Conservation (phyloP, 2,797 vertebrate genomes). For the Enteromius afrohamiltoni region DNA sequence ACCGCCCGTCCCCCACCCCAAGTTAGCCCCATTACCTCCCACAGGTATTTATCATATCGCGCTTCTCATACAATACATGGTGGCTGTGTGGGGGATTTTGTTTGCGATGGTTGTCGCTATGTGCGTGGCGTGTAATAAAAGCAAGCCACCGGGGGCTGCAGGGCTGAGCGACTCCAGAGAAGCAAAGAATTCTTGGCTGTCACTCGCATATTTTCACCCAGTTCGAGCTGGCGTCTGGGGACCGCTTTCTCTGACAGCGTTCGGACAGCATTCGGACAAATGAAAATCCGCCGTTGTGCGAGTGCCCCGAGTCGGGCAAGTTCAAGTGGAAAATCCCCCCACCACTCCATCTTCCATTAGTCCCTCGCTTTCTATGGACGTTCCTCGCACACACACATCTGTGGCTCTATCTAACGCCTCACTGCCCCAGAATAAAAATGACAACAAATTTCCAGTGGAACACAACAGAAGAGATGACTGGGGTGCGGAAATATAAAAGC, state of each 20-base stretch:
- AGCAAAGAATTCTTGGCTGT: constrained; percentile 48
- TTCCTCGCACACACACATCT: constrained; percentile 61
- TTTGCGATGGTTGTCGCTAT: constrained; percentile 27
- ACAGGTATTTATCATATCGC: constrained; percentile 43
- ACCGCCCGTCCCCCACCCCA: background rate
- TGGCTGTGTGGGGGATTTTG: constrained; percentile 8
- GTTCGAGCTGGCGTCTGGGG: constrained; percentile 57
- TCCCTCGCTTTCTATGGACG: constrained; percentile 49
- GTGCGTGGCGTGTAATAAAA: constrained; percentile 53
- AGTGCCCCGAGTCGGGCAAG: constrained; percentile 75
- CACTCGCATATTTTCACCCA: constrained; percentile 56
- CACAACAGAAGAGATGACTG: constrained; percentile 64
- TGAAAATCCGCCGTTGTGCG: constrained; percentile 70
- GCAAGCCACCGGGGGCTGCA: constrained; percentile 41
- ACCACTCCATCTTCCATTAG: constrained; percentile 44
- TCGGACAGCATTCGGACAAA: constrained; percentile 73
- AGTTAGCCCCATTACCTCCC: constrained; percentile 36
- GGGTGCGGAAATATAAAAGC: constrained; percentile 76
- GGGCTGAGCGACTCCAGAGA: constrained; percentile 34
- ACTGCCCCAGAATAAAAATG: constrained; percentile 81
- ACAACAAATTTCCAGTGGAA: constrained; percentile 80
- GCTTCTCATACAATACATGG: constrained; percentile 10
- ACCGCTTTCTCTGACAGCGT: constrained; percentile 60
- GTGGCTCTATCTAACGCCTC: constrained; percentile 71
- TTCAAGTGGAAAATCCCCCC: constrained; percentile 78